Percentiles rank a stretch among this genome's conserved stretches.
Evolutionary conservation across 2,888 invertebrate genomes (phyloP).

Genomic region (Tuta absoluta): DNA sequence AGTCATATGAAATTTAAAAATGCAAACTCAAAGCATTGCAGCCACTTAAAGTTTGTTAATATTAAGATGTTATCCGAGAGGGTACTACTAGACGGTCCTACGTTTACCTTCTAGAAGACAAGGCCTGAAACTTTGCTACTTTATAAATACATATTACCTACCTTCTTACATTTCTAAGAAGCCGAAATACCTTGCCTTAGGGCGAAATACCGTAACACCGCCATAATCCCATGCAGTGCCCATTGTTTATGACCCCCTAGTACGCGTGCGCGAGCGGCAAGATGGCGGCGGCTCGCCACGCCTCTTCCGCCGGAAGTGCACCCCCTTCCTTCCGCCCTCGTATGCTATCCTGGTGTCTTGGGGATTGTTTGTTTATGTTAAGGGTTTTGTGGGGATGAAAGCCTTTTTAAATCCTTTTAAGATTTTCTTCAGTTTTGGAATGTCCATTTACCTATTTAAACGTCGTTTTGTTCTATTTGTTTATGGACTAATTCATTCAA

Average conservation of each 20-base stretch:
- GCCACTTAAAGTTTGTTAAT: too few species aligned
- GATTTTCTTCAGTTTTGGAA: neutral
- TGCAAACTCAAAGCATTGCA: too few species aligned
- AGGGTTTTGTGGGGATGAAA: neutral
- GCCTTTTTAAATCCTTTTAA: neutral
- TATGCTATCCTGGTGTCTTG: neutral
- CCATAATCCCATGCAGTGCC: neutral
- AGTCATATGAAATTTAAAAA: too few species aligned
- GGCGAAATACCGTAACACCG: constrained; percentile 9
- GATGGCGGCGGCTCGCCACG: constrained; percentile 66
- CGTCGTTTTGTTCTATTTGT: too few species aligned
- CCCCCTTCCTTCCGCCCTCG: constrained; percentile 24
- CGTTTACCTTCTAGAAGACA: neutral
- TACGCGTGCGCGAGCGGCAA: constrained; percentile 59
- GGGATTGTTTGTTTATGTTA: neutral
- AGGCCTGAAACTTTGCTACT: too few species aligned
- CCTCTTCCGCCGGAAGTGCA: constrained; percentile 75
- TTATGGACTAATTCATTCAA: too few species aligned
- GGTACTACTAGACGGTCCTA: too few species aligned
- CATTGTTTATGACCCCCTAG: constrained; percentile 14
- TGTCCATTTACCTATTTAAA: neutral
- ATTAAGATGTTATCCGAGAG: too few species aligned
- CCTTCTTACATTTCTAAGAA: neutral
- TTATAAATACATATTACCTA: neutral
- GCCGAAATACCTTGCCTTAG: neutral